A percentile compares a stretch with the other conserved stretches of the same genome.
Conservation (phyloP, 1,140 invertebrate genomes). For the Oppia nitens region DNA sequence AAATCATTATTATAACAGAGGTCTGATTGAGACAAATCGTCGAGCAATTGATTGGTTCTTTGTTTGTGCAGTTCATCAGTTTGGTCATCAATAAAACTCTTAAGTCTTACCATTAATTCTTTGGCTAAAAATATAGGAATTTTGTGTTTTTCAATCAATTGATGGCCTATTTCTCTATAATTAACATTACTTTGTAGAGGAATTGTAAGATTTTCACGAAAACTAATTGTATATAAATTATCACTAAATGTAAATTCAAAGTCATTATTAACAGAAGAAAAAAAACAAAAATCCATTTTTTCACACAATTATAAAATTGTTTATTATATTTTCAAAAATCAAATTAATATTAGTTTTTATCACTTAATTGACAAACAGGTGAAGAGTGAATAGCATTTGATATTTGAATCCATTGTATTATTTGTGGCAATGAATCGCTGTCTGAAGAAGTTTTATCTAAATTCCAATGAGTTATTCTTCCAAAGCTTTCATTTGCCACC, state of each 20-base stretch:
- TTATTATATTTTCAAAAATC: no score
- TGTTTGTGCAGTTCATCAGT: constrained; percentile 6
- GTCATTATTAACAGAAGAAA: neutral
- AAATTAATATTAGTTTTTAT: no score
- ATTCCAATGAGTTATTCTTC: constrained; percentile 3
- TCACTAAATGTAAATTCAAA: neutral
- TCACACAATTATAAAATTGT: no score
- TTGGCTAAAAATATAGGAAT: neutral
- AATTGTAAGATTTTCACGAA: neutral
- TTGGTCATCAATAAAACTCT: constrained; percentile 3
- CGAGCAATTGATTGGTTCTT: neutral
- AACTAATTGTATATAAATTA: neutral
- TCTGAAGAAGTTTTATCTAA: constrained; percentile 7
- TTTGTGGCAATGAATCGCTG: constrained; percentile 7
- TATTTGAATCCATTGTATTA: constrained; percentile 3
- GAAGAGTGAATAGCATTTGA: constrained; percentile 4
- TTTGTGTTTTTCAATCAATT: constrained; percentile 1
- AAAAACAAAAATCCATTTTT: constrained; percentile 17
- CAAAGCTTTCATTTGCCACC: neutral
- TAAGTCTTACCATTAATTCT: constrained; percentile 2
- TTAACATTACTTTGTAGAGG: constrained; percentile 9
- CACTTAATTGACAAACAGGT: no score
- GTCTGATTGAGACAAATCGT: neutral
- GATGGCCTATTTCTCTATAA: neutral
- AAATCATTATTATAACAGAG: neutral